phyloP scores from a whole-genome alignment of 2,888 invertebrate genomes.

The Lasioglossum villosulum region DNA sequence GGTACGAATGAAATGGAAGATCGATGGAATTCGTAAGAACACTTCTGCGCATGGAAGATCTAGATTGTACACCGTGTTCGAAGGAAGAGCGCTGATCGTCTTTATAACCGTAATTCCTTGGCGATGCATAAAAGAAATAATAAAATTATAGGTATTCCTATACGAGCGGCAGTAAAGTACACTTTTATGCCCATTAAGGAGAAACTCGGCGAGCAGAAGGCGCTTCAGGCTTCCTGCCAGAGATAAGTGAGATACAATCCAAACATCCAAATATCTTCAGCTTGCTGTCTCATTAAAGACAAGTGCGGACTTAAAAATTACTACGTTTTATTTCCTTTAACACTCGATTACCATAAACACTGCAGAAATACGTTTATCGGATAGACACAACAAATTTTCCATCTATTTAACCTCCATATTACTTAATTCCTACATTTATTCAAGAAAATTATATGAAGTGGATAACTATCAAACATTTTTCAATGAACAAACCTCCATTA shows the following conservation, averaged over 20 bases:
- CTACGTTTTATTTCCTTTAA: neutral
- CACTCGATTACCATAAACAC: neutral
- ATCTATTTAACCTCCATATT: neutral
- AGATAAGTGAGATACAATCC: conserved; percentile 61
- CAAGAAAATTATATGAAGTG: neutral
- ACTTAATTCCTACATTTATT: neutral
- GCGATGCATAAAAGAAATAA: conserved; percentile 55
- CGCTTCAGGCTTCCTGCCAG: conserved; percentile 55
- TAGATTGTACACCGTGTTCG: conserved; percentile 22
- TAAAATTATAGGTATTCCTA: conserved; percentile 58
- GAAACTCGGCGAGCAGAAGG: conserved; percentile 55
- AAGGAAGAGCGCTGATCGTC: conserved; percentile 30
- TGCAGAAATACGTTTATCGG: neutral
- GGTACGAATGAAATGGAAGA: neutral
- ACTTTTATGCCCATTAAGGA: conserved; percentile 63
- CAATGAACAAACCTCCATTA: neutral
- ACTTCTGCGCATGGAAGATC: neutral
- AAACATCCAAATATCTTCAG: conserved; percentile 57
- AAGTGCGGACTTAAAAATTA: neutral
- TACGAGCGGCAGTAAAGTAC: conserved; percentile 54
- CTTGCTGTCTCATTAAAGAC: conserved; percentile 21
- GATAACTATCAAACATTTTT: neutral
- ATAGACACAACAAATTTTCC: neutral
- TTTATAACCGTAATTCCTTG: conserved; percentile 45
- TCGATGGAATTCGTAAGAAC: conserved; percentile 3